Percentiles rank a stretch among this genome's conserved stretches.
Conservation (phyloP, 2,797 vertebrate species). For the Siniperca obscura region DNA sequence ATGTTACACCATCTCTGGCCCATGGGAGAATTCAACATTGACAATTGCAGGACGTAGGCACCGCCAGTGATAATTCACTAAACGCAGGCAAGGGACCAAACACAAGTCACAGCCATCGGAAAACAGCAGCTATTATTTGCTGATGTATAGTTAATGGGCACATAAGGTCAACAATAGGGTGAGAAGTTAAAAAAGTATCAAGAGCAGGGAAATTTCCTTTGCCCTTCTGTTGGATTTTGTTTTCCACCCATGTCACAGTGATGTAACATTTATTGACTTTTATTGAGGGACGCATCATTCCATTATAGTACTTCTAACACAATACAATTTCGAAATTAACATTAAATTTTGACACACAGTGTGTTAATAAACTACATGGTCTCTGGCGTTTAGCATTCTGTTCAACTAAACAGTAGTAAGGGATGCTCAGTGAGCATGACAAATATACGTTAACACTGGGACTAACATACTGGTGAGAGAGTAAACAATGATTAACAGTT, state of each 20-base stretch:
- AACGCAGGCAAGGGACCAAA: conserved; percentile 14
- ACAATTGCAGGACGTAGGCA: conserved; percentile 57
- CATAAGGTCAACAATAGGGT: conserved; percentile 24
- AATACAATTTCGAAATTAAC: conserved; percentile 40
- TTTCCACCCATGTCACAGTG: not conserved
- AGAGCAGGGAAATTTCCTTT: conserved; percentile 8
- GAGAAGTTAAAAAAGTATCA: conserved; percentile 17
- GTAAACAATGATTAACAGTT: conserved; percentile 63
- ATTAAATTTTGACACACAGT: conserved; percentile 18
- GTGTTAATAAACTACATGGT: conserved; percentile 48
- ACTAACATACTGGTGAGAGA: conserved; percentile 30
- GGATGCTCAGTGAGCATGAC: conserved; percentile 39
- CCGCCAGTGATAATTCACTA: conserved; percentile 30
- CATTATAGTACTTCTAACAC: conserved; percentile 25
- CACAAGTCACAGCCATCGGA: conserved; percentile 33
- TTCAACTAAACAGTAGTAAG: conserved; percentile 47
- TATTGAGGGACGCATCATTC: conserved; percentile 29
- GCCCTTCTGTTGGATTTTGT: conserved; percentile 16
- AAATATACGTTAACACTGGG: conserved; percentile 52
- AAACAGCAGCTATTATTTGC: conserved; percentile 35
- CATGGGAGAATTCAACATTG: conserved; percentile 18
- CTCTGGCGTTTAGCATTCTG: conserved; percentile 46
- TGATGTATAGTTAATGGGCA: conserved; percentile 26
- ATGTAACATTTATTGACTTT: conserved; percentile 10
- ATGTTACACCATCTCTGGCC: not conserved